These are phyloP conservation scores for Cecropterus lyciades DNA, from an alignment of 1,140 invertebrate species.

Conservation along the genomic window DNA sequence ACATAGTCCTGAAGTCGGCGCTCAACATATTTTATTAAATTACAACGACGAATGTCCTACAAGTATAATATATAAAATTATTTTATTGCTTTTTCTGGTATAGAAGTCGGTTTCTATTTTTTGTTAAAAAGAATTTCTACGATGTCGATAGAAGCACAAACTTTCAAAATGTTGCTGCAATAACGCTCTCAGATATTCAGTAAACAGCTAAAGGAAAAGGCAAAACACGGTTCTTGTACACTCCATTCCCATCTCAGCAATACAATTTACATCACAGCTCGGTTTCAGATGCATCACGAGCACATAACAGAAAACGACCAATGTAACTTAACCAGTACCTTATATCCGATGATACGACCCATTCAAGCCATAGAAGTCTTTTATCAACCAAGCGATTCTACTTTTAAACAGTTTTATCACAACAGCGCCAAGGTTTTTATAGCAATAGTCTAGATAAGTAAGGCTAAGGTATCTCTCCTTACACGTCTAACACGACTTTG, in stretches of 20 bases:
- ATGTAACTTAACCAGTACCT: constrained; percentile 5
- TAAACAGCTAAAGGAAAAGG: constrained; percentile 1
- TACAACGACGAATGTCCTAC: too few species aligned
- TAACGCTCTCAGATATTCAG: background rate
- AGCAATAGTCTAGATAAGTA: background rate
- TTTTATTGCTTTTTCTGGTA: too few species aligned
- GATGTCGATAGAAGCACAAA: too few species aligned
- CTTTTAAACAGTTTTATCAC: background rate
- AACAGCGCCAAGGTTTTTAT: background rate
- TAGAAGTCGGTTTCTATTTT: too few species aligned
- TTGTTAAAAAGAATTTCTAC: too few species aligned
- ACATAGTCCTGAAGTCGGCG: too few species aligned
- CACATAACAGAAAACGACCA: constrained; percentile 11
- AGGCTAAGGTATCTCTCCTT: too few species aligned
- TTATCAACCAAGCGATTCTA: background rate
- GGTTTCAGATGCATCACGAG: background rate
- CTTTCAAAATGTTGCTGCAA: too few species aligned
- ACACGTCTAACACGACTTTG: too few species aligned
- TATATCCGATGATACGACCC: background rate
- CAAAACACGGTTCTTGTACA: background rate
- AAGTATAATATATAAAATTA: too few species aligned
- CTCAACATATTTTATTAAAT: too few species aligned
- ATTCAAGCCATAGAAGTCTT: background rate
- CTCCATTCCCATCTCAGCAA: background rate
- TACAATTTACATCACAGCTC: constrained; percentile 5